Percentiles rank a stretch among this genome's conserved stretches.
These are phyloP conservation scores for Congeria kusceri DNA, from an alignment of 2,888 invertebrate species.

Conservation along the genomic window DNA sequence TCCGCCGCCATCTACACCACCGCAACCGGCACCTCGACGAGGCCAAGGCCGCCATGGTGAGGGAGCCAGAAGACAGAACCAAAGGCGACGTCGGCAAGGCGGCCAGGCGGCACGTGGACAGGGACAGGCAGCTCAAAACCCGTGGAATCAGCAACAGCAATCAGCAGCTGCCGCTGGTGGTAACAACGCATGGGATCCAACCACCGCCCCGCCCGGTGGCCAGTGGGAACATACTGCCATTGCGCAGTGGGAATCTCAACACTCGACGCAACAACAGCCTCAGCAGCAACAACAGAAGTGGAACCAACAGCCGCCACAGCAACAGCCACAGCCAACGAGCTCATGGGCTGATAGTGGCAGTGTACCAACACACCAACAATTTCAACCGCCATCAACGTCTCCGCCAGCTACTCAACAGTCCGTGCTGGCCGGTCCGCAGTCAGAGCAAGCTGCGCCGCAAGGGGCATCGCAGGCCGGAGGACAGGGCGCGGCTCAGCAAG, in stretches of 20 bases:
- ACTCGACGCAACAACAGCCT: not conserved
- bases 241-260: not conserved
- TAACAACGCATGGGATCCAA: not conserved
- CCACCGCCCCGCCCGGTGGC: not conserved
- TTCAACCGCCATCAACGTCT: not conserved
- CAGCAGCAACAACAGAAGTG: not conserved
- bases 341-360: too few relatives aligned
- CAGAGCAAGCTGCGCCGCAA: slow-evolving; percentile 9
- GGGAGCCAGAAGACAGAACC: not conserved
- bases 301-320: not conserved
- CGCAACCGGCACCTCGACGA: not conserved
- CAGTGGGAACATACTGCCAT: not conserved
- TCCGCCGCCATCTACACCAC: slow-evolving; percentile 5
- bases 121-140: slow-evolving; percentile 3
- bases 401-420: not conserved
- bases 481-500: not conserved
- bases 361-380: not conserved
- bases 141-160: not conserved
- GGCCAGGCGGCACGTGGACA: not conserved
- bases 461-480: slow-evolving; percentile 6
- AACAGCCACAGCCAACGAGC: too few relatives aligned
- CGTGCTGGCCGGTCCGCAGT: slow-evolving; percentile 21
- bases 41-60: not conserved
- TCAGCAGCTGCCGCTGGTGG: not conserved
- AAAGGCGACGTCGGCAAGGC: not conserved